Evolutionary conservation across 1,140 invertebrate species (phyloP), one percentile per base, ranked within the genome.

Genomic region (Nixonia krombeini): DNA sequence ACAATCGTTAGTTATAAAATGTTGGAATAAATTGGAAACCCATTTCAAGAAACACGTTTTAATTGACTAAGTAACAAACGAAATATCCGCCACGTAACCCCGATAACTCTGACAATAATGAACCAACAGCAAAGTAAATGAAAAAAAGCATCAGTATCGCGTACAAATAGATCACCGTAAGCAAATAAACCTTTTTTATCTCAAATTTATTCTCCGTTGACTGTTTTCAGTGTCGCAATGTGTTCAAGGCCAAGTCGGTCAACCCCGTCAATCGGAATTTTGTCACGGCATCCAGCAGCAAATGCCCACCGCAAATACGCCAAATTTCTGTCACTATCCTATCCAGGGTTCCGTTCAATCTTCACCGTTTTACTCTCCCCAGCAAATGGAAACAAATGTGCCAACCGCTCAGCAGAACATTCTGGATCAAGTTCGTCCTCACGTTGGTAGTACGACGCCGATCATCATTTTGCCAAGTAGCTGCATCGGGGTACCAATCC

Each of bases 391-490:
- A 7, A 25, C 18, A 9, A 70, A 41, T 70, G n/a, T n/a, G n/a
- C 16, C 15, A 15, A 46, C 16, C 18, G 33, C 1, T 33, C 65
- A 73, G 0, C 59, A 65, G n/a, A 74, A 57, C 31, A 16, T 73
- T 7, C 9, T 79, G 9, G 80, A 83, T 2, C 81, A 83, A 23
- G 64, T 78, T 28, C 74, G 73, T 8, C 35, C 69, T 1, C 76
- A 47, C 47, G 59, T 77, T 0, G 50, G 40, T 7, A 67, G 53
- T 6, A 18, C 78, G 0, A 26, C 70, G 9, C 79, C 81, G 0
- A 81, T 85, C 17, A 81, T 84, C 33, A 83, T 85, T 9, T 56
- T 84, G 0, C 83, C 81, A 0, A 73, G 47, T 26, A 71, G 50
- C 17, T 74, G 52, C 47, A 68, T 18, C 26, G 46, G 9, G 2